Evolutionary conservation across 2,888 invertebrate genomes (phyloP).

Genomic region (Drosophila nigricruria): DNA sequence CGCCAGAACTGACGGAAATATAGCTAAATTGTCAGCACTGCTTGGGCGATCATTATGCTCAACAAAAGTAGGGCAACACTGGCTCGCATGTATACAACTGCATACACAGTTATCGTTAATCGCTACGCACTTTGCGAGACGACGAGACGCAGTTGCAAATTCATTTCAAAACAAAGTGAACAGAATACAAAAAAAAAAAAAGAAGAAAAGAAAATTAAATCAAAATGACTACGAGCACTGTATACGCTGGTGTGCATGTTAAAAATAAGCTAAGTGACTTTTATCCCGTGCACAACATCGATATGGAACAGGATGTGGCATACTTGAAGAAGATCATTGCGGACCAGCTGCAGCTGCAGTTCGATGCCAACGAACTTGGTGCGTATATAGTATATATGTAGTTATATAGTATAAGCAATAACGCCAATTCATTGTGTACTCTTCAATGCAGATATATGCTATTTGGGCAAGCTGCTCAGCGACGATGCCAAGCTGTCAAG

Average conservation of each 20-base stretch:
- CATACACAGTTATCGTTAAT: conserved; percentile 2
- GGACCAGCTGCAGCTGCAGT: conserved; percentile 85
- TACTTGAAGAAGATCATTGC: conserved; percentile 86
- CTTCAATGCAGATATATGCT: conserved; percentile 87
- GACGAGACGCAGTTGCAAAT: conserved; percentile 50
- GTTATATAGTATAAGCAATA: conserved; percentile 19
- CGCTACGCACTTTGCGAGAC: conserved; percentile 7
- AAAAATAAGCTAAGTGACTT: conserved; percentile 86
- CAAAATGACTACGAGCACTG: conserved; percentile 51
- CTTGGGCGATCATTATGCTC: not conserved
- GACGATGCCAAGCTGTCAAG: conserved; percentile 85
- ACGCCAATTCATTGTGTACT: conserved; percentile 60
- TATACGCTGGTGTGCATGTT: conserved; percentile 86
- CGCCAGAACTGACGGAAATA: too few species aligned
- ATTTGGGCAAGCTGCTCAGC: conserved; percentile 88
- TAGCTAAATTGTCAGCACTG: too few species aligned
- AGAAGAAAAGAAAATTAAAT: not conserved
- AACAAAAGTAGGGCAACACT: conserved; percentile 5
- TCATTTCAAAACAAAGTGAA: conserved; percentile 41
- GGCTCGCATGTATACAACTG: not conserved
- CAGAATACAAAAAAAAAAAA: not conserved
- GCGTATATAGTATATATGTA: conserved; percentile 64
- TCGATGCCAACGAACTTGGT: conserved; percentile 87
- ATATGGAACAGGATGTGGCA: conserved; percentile 87
- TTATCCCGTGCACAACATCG: conserved; percentile 87